A percentile compares a stretch with the other conserved stretches of the same genome.
Conservation (phyloP, 2,888 invertebrate genomes). For the Conistra vaccinii region DNA sequence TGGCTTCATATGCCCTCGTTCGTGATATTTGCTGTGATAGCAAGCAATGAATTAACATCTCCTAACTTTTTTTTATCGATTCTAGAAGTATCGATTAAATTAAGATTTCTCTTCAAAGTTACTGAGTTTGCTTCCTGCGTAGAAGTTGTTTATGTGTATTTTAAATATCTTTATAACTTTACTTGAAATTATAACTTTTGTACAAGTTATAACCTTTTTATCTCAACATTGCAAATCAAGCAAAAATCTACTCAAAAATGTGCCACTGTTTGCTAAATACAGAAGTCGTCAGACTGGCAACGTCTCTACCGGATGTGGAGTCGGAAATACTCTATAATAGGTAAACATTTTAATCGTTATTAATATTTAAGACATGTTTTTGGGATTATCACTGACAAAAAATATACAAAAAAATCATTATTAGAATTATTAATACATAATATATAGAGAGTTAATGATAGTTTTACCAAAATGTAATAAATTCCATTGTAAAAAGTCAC, state of each 20-base stretch:
- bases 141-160: background rate
- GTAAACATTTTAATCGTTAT: slow-evolving; percentile 38
- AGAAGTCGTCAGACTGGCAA: slow-evolving; percentile 89
- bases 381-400: rapidly evolving
- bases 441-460: rapidly evolving
- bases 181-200: background rate
- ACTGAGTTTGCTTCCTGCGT: background rate
- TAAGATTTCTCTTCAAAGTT: background rate
- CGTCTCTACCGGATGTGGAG: slow-evolving; percentile 80
- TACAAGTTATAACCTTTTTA: slow-evolving; percentile 15
- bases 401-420: background rate
- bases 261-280: slow-evolving; percentile 86
- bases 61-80: background rate
- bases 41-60: rapidly evolving
- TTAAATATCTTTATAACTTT: background rate
- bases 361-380: background rate
- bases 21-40: too few relatives aligned
- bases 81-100: background rate
- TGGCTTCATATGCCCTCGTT: too few relatives aligned
- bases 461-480: slow-evolving; percentile 58
- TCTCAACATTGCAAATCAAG: slow-evolving; percentile 45
- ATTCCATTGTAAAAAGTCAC: slow-evolving; percentile 81
- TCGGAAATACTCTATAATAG: slow-evolving; percentile 65
- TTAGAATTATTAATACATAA: background rate
- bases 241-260: slow-evolving; percentile 52